These are phyloP conservation scores for Grapholita molesta DNA, from an alignment of 1,140 invertebrate species.

Conservation along the genomic window DNA sequence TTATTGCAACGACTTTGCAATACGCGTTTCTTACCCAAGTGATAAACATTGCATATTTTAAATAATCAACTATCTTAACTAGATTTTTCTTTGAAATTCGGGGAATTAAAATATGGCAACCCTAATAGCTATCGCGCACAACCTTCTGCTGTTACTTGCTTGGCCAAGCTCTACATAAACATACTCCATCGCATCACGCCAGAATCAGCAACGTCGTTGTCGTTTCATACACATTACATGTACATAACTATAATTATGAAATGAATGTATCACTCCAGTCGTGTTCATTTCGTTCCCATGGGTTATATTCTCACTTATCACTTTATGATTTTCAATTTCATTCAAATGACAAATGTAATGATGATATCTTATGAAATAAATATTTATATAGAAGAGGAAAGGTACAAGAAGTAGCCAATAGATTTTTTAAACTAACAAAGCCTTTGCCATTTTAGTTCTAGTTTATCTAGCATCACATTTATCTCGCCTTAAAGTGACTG, in stretches of 20 bases:
- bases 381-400: no score
- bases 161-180: conserved; percentile 13
- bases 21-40: conserved; percentile 4
- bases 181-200: background rate
- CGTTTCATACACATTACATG: background rate
- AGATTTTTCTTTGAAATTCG: background rate
- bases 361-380: no score
- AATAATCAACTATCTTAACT: background rate
- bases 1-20: background rate
- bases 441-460: no score
- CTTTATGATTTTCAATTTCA: no score
- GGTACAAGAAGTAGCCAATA: no score
- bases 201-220: conserved; percentile 3
- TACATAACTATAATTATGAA: background rate
- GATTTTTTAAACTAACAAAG: no score
- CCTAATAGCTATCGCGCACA: background rate
- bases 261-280: background rate
- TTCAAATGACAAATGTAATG: no score
- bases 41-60: background rate
- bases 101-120: conserved; percentile 1
- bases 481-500: no score
- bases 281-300: no score
- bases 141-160: conserved; percentile 12
- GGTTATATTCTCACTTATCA: no score
- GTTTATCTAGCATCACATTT: no score